A percentile compares a stretch with the other conserved stretches of the same genome.
Conservation (phyloP, 2,113 vertebrate species). For the Rynchops niger region DNA sequence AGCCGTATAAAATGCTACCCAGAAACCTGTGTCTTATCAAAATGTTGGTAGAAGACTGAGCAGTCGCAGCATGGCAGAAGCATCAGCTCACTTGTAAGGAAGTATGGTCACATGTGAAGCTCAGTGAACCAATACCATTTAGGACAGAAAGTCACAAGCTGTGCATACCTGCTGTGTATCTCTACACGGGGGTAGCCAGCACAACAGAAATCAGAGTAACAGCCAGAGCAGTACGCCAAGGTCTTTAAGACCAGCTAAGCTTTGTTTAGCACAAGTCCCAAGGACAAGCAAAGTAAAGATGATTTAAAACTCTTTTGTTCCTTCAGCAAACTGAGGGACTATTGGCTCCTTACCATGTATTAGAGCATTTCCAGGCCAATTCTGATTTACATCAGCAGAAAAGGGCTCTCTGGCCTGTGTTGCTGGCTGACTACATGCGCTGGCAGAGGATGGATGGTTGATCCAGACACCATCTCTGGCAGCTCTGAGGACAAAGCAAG, state of each 20-base stretch:
- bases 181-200: neutral
- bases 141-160: neutral
- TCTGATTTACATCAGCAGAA: slow-evolving; percentile 34
- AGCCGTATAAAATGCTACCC: neutral
- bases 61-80: accelerated
- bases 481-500: slow-evolving; percentile 38
- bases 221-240: neutral
- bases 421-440: neutral
- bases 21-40: neutral
- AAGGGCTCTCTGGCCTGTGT: slow-evolving; percentile 14
- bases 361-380: slow-evolving; percentile 13
- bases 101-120: neutral
- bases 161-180: neutral
- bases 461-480: slow-evolving; percentile 3
- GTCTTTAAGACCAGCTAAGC: neutral
- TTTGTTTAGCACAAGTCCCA: neutral
- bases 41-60: neutral
- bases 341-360: neutral
- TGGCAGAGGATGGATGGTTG: slow-evolving; percentile 20
- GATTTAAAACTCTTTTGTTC: slow-evolving; percentile 30
- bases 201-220: neutral
- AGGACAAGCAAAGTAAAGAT: slow-evolving; percentile 14
- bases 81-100: neutral
- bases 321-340: neutral
- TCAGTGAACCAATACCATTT: neutral